Conservation (phyloP, 2,113 vertebrate genomes). For the Nothoprocta pentlandii region DNA sequence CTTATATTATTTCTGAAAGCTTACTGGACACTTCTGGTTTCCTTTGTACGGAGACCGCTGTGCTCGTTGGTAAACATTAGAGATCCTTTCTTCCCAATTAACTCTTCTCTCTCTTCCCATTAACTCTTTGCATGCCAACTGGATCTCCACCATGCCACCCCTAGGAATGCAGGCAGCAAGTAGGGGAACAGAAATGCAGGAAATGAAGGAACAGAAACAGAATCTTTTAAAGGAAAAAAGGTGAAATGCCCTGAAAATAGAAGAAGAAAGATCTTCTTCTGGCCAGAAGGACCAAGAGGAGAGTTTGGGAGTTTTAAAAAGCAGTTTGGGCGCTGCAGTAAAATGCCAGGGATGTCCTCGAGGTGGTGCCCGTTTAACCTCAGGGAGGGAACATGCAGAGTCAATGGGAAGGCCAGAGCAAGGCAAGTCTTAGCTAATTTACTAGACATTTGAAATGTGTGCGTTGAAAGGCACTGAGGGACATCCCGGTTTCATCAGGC, state of each 20-base stretch:
- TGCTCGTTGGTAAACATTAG: background rate
- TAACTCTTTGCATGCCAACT: background rate
- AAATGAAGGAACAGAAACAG: background rate
- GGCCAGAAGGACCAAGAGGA: background rate
- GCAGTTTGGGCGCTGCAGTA: background rate
- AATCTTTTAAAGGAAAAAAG: background rate
- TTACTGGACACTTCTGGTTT: background rate
- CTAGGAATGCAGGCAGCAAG: background rate
- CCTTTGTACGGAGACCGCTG: background rate
- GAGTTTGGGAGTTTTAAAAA: background rate
- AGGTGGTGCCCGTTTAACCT: background rate
- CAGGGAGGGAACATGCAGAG: fast-evolving
- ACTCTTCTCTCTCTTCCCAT: background rate
- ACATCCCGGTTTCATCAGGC: background rate
- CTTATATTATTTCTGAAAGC: conserved; percentile 6
- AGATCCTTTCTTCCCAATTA: background rate
- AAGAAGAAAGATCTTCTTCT: background rate
- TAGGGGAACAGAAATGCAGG: background rate
- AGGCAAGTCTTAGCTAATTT: background rate
- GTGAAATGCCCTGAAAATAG: background rate
- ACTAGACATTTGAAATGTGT: background rate
- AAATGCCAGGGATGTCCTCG: fast-evolving
- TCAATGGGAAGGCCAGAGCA: background rate
- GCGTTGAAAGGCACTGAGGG: conserved; percentile 45
- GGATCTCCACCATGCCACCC: background rate